These are phyloP conservation scores for Orbicella faveolata DNA, from an alignment of 64 coral and sea anemone species.

Conservation along the genomic window DNA sequence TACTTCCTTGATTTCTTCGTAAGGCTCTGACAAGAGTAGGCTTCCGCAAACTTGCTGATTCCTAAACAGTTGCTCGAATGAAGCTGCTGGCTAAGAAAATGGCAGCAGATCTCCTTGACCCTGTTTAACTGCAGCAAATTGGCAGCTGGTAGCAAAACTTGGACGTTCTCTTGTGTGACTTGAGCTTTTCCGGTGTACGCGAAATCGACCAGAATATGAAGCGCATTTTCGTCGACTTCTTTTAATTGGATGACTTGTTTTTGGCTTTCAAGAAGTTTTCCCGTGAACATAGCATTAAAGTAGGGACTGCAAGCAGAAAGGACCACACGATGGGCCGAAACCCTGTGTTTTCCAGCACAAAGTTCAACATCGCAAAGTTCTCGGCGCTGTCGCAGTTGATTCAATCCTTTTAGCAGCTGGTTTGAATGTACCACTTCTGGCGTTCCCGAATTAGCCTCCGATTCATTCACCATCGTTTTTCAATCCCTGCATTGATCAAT, in stretches of 20 bases:
- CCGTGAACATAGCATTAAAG: constrained; percentile 95
- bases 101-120: constrained; percentile 89
- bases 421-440: constrained; percentile 89
- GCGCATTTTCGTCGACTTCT: constrained; percentile 79
- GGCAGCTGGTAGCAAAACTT: constrained; percentile 84
- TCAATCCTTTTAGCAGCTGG: constrained; percentile 82
- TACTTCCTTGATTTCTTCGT: constrained; percentile 76
- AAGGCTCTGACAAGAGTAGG: constrained; percentile 72
- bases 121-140: constrained; percentile 93
- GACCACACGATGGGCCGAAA: constrained; percentile 90
- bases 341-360: constrained; percentile 82
- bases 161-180: constrained; percentile 87
- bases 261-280: constrained; percentile 87
- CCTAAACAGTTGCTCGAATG: constrained; percentile 87
- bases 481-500: neutral
- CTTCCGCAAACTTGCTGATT: constrained; percentile 81
- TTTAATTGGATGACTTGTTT: constrained; percentile 89
- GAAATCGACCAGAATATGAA: constrained; percentile 88
- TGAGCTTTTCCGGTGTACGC: constrained; percentile 87
- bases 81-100: constrained; percentile 81
- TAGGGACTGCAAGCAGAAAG: constrained; percentile 91
- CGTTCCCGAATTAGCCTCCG: constrained; percentile 46
- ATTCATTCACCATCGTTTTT: constrained; percentile 67
- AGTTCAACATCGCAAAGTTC: constrained; percentile 94
- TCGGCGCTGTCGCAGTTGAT: constrained; percentile 79